A percentile compares a stretch with the other conserved stretches of the same genome.
Evolutionary conservation across 2,113 vertebrate genomes (phyloP).

Genomic region (Machaerirhynchus nigripectus): DNA sequence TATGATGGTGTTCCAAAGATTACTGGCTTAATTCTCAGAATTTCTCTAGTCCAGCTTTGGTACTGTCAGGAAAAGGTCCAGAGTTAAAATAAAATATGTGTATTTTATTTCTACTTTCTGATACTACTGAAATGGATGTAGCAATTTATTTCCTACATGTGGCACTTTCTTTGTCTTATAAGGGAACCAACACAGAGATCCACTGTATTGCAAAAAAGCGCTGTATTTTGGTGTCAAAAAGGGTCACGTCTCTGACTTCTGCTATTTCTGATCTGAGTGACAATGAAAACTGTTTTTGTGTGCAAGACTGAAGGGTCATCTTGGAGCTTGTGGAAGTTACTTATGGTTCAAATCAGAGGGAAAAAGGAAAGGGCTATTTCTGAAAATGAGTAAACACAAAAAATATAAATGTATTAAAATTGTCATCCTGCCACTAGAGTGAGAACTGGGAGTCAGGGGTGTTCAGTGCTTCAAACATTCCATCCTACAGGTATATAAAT

Average conservation of each 20-base stretch:
- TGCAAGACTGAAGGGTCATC: background rate
- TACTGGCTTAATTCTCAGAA: background rate
- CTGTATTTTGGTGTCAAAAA: background rate
- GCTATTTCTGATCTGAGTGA: background rate
- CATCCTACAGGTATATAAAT: background rate
- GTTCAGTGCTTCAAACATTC: background rate
- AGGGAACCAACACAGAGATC: background rate
- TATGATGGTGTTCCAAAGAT: background rate
- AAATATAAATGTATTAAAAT: background rate
- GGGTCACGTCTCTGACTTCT: background rate
- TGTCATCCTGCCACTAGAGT: background rate
- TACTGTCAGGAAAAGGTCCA: background rate
- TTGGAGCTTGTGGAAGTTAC: background rate
- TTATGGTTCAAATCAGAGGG: background rate
- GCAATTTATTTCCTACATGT: background rate
- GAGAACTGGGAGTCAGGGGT: background rate
- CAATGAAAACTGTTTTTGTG: background rate
- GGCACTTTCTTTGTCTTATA: background rate
- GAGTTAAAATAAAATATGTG: background rate
- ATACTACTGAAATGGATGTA: background rate
- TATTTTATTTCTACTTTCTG: background rate
- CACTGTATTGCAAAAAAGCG: background rate
- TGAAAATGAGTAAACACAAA: background rate
- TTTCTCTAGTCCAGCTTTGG: background rate
- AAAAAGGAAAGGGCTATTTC: background rate